Evolutionary conservation across 2,113 vertebrate genomes (phyloP), one percentile per base, ranked within the genome.

Genomic region (Brachyistius frenatus): DNA sequence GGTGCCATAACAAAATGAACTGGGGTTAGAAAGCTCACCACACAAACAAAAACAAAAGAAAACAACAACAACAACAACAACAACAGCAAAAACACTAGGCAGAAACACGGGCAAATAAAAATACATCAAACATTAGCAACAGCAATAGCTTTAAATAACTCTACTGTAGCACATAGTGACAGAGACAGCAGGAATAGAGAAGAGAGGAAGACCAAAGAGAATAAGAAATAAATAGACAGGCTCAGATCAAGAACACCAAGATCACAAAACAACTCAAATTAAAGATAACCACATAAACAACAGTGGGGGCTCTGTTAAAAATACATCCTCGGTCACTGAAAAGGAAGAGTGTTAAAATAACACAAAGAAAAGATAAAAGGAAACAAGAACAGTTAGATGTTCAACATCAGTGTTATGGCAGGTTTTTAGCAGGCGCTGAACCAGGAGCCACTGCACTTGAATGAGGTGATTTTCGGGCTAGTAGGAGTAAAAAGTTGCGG

Each of bases 1-100:
- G 94, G 77, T 96, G 96, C 97, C 96, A 97, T 90, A 98, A 99
- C 97, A 98, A 97, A 99, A 98, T 96, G 97, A 98, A 98, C 93
- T 96, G 90, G 94, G 96, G 97, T 99, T 95, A 94, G 94, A 94
- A 90, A 76, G 67, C 73, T 91, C 83, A 88, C 84, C 81, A 87
- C 81, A 85, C 56, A 76, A 31, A 23, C 23, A 23, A 4, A 73
- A 80, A 80, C 1, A 30, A 84, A 86, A 83, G n/a, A 83, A 88
- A 76, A 85, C 58, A 86, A 90, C 36, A 89, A 81, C 61, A 78
- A 70, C 80, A 76, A 85, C 58, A 86, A 90, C 36, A 89, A 81
- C 61, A 78, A 70, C 80, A 72, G 56, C 65, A 88, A 66, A 57
- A 83, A 78, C 67, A 80, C 46, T 49, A 46, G 72, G 76, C 30